Conservation (phyloP, 2,797 vertebrate species). For the Mastacembelus armatus region DNA sequence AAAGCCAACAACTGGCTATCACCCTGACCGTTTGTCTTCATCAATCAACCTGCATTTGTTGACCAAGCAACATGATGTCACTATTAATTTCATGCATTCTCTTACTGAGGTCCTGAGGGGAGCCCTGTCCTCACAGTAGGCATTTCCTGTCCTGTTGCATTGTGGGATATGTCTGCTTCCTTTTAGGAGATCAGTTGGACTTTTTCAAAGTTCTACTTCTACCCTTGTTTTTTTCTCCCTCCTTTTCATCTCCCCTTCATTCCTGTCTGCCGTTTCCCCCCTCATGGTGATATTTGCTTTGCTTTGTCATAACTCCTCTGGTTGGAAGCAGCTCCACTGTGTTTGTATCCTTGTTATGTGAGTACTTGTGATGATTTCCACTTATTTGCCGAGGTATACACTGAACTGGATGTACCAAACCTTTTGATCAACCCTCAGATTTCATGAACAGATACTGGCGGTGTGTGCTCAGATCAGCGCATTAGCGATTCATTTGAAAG, state of each 20-base stretch:
- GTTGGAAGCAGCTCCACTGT: constrained; percentile 68
- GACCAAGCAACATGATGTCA: constrained; percentile 89
- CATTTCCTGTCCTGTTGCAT: constrained; percentile 82
- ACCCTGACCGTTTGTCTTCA: constrained; percentile 88
- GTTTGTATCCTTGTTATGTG: constrained; percentile 79
- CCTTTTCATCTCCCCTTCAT: constrained; percentile 67
- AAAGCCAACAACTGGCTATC: constrained; percentile 86
- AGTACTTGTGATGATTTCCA: constrained; percentile 79
- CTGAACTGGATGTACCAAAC: constrained; percentile 78
- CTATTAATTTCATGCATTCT: constrained; percentile 89
- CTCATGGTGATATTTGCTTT: constrained; percentile 74
- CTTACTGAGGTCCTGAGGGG: constrained; percentile 84
- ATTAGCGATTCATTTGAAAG: constrained; percentile 87
- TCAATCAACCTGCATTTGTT: constrained; percentile 90
- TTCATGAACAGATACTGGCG: constrained; percentile 79
- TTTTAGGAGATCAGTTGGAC: constrained; percentile 78
- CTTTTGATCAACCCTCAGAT: constrained; percentile 87
- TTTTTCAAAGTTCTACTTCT: constrained; percentile 76
- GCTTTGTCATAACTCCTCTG: constrained; percentile 73
- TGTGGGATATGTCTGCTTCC: constrained; percentile 82
- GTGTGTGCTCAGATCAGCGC: constrained; percentile 81
- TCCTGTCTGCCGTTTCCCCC: constrained; percentile 57
- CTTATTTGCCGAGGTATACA: constrained; percentile 82
- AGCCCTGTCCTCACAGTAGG: constrained; percentile 83
- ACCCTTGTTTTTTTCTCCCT: constrained; percentile 53